Evolutionary conservation across 92 coral and sea anemone species (phyloP).

Genomic region (Pocillopora grandis): DNA sequence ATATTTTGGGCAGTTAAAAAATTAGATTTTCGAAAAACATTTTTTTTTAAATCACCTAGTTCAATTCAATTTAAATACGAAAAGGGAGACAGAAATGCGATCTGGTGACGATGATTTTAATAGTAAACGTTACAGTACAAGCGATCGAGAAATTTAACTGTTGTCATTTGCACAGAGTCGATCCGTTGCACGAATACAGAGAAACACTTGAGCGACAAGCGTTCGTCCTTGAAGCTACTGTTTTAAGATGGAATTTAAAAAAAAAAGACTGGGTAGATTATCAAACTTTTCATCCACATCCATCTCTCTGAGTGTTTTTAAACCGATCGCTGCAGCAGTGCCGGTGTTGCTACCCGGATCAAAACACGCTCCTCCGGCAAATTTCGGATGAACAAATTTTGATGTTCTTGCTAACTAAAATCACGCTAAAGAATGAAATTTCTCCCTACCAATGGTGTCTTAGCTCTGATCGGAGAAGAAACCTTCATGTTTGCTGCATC

Average conservation of each 20-base stretch:
- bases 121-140: not conserved
- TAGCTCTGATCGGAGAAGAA: constrained; percentile 62
- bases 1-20: not conserved
- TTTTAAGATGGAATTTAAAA: not conserved
- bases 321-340: not conserved
- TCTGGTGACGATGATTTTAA: not conserved
- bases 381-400: not conserved
- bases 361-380: not conserved
- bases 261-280: not conserved
- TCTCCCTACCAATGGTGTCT: constrained; percentile 78
- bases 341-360: not conserved
- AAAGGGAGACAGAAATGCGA: not conserved
- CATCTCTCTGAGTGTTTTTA: not conserved
- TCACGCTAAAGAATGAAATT: not conserved
- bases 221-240: not conserved
- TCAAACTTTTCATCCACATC: not conserved
- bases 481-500: constrained; percentile 60
- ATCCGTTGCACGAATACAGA: not conserved
- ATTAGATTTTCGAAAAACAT: not conserved
- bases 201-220: constrained; percentile 3
- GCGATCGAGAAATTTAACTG: not conserved
- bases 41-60: not conserved
- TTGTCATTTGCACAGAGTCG: too few species aligned
- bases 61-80: not conserved
- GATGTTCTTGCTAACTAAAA: not conserved